Percentiles rank a stretch among this genome's conserved stretches.
These are phyloP conservation scores for Sarcophaga bullata DNA, from an alignment of 1,140 invertebrate genomes.

Conservation along the genomic window DNA sequence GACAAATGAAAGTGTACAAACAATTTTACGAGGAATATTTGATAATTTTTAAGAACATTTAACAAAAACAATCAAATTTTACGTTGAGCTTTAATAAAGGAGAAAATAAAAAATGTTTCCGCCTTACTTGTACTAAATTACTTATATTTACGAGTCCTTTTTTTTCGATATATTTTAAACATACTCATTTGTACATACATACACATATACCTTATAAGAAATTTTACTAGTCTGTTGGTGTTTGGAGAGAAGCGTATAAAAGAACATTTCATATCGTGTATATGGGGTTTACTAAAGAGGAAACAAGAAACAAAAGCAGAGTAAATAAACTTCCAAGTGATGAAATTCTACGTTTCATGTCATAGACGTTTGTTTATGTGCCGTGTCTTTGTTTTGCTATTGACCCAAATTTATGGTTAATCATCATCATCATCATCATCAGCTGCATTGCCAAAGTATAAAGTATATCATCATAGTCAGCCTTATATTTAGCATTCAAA, in stretches of 20 bases:
- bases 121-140: neutral
- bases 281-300: too few relatives aligned
- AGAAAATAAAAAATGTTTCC: neutral
- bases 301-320: too few relatives aligned
- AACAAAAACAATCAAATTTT: neutral
- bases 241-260: neutral
- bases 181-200: neutral
- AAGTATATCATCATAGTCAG: too few relatives aligned
- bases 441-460: neutral
- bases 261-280: too few relatives aligned
- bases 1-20: neutral
- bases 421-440: neutral
- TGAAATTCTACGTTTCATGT: neutral
- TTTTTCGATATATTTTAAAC: too few relatives aligned
- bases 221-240: neutral
- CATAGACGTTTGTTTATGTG: neutral
- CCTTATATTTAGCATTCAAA: neutral
- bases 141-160: neutral
- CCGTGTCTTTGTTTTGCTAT: neutral
- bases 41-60: neutral
- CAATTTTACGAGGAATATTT: neutral
- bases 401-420: neutral
- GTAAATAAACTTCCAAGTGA: neutral
- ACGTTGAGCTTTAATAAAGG: neutral
- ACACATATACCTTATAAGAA: neutral